These are phyloP conservation scores for Xestia xanthographa DNA, from an alignment of 2,888 invertebrate species.

Conservation along the genomic window DNA sequence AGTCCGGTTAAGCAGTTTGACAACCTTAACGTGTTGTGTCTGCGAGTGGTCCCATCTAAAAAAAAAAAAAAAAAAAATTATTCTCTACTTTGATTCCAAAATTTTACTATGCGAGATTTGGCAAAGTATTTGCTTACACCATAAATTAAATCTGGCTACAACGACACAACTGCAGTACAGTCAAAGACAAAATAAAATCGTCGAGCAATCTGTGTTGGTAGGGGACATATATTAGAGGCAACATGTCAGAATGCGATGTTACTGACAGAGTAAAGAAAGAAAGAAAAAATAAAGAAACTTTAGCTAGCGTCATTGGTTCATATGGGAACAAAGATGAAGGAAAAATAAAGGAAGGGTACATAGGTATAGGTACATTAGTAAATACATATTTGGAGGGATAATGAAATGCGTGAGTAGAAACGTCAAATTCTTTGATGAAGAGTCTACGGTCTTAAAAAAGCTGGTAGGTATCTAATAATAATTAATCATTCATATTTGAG, in stretches of 20 bases:
- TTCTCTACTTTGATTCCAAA: neutral
- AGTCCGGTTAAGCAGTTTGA: no score
- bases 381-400: no score
- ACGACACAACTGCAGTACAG: constrained; percentile 18
- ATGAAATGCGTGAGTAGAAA: no score
- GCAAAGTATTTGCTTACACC: neutral
- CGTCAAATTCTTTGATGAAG: neutral
- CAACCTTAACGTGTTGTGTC: no score
- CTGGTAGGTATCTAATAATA: neutral
- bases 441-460: neutral
- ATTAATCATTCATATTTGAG: no score
- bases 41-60: no score
- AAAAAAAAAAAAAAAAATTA: no score
- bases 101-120: constrained; percentile 1
- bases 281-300: constrained; percentile 23
- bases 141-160: constrained; percentile 18
- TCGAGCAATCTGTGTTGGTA: constrained; percentile 27
- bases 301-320: constrained; percentile 1
- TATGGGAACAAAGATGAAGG: neutral
- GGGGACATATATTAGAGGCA: constrained; percentile 41
- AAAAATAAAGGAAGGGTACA: constrained; percentile 18
- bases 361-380: neutral
- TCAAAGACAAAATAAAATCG: constrained; percentile 49
- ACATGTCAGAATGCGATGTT: constrained; percentile 41
- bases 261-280: constrained; percentile 30